Base-by-base conservation (phyloP, 2,113 vertebrate species). In the Forbesichthys agassizii region DNA sequence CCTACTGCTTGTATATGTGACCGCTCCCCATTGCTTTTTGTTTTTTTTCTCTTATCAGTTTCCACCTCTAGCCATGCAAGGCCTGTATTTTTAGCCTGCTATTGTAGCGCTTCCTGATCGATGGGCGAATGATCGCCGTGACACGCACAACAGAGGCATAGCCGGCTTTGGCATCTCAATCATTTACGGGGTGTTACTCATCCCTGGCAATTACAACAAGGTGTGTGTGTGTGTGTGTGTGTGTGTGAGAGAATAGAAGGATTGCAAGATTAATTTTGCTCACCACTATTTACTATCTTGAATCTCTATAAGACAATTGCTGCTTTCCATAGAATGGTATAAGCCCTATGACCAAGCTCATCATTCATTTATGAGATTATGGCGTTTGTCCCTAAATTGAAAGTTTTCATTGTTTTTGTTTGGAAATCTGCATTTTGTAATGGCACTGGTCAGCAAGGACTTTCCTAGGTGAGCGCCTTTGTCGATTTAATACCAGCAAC, bases 181-280 rank as follows among this genome's bases (percentile, higher is more conserved):
- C 64, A 69, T 20, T 74, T 81, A 27, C 64, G 73, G 68, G 64
- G 55, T 73, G 83, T 90, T 86, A 85, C 69, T 89, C 84, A 86
- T 82, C 87, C 73, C 60, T 78, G 78, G 83, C 81, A 82, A 84
- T 90, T 84, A 85, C 75, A 77, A 60, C 55, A 3, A 83, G 78
- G 80, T 48, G 72, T 63, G 58, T 66, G 12, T 13, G 27, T 1
- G 75, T 78, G n/a, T n/a, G n/a, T n/a, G n/a, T n/a, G n/a, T n/a
- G n/a, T n/a, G n/a, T n/a, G n/a, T n/a, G n/a, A n/a, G n/a, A n/a
- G 72, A 86, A 80, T 79, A 68, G 68, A 71, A 57, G 73, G 85
- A 89, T 87, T 83, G 85, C 20, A 76, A 61, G 81, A 80, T 70
- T 80, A 4, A 59, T 76, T 83, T 81, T 57, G 56, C 71, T 66